phyloP scores from a whole-genome alignment of 2,797 vertebrate species.

The Lepus oiostolus region DNA sequence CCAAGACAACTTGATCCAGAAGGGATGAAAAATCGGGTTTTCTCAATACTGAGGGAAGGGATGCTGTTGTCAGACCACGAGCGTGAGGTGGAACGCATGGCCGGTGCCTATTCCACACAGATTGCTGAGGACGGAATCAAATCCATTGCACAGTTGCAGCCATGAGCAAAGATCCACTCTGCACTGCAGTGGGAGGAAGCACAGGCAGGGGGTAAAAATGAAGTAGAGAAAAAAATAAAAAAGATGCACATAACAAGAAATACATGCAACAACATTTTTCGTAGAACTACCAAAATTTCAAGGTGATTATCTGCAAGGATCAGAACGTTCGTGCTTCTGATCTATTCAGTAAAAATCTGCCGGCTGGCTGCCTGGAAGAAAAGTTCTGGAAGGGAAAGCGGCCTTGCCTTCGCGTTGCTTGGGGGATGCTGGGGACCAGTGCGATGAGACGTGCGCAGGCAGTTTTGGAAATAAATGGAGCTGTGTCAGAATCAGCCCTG shows the following conservation, averaged over 20 bases:
- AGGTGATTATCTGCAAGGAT: background rate
- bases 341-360: background rate
- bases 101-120: too few relatives aligned
- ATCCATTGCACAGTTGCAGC: background rate
- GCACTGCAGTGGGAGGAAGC: background rate
- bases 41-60: background rate
- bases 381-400: background rate
- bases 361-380: background rate
- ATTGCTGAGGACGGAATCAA: background rate
- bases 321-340: background rate
- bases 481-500: background rate
- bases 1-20: background rate
- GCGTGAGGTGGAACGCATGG: too few relatives aligned
- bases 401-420: background rate
- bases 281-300: background rate
- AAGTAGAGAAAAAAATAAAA: background rate
- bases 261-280: background rate
- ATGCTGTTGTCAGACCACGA: background rate
- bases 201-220: accelerated
- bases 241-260: background rate
- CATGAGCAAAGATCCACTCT: background rate
- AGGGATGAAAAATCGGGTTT: background rate
- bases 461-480: background rate
- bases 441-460: accelerated
- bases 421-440: accelerated